Conservation (phyloP, 2,888 invertebrate species). For the Eudemis profundana region DNA sequence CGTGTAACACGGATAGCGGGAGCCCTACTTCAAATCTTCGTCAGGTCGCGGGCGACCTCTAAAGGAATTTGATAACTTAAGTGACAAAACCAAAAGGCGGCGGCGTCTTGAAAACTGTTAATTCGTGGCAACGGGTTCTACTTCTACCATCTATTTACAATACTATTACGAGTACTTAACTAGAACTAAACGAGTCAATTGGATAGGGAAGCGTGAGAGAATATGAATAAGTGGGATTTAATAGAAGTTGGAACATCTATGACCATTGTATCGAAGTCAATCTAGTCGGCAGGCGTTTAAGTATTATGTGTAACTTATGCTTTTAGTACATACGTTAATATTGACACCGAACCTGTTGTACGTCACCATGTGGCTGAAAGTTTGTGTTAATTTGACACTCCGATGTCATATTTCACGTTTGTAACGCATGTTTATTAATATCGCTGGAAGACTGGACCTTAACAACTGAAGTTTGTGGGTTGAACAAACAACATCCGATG, state of each 20-base stretch:
- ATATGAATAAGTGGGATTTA: no score
- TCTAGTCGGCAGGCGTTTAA: neutral
- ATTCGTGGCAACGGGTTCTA: no score
- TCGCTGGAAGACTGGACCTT: neutral
- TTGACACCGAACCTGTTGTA: neutral
- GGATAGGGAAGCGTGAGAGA: no score
- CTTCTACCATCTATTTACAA: no score
- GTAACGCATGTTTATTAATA: neutral
- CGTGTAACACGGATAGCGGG: no score
- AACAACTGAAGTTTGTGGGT: neutral
- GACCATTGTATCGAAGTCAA: neutral
- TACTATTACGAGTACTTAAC: no score
- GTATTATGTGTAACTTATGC: neutral
- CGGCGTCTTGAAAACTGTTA: no score
- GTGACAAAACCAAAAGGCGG: no score
- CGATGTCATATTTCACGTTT: slow-evolving; percentile 5
- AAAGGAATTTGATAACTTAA: no score
- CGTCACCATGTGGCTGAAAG: neutral
- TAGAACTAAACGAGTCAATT: no score
- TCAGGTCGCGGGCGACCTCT: no score
- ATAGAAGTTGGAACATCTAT: neutral
- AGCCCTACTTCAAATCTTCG: no score
- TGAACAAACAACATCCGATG: slow-evolving; percentile 5
- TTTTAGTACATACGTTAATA: neutral
- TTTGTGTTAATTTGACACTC: neutral